Percentiles rank a stretch among this genome's conserved stretches.
These are phyloP conservation scores for Formica exsecta DNA, from an alignment of 1,140 invertebrate genomes.

Conservation along the genomic window DNA sequence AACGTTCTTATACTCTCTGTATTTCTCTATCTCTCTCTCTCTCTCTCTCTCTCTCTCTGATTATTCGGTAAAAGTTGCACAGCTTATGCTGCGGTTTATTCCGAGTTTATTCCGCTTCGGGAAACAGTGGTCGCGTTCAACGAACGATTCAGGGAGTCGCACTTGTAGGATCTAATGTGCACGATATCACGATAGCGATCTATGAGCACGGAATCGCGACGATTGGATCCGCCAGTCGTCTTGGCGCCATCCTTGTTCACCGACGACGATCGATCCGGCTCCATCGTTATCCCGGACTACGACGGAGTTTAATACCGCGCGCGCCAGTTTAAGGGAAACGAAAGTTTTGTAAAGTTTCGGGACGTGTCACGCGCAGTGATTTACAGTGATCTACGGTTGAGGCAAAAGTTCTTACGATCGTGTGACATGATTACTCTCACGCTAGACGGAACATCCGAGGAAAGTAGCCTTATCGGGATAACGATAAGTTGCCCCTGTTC, in stretches of 20 bases:
- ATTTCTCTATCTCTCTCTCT: too few species aligned
- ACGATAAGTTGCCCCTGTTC: constrained; percentile 48
- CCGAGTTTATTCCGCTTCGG: constrained; percentile 51
- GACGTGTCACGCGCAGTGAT: constrained; percentile 70
- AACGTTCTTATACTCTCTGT: constrained; percentile 17
- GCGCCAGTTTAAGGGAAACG: constrained; percentile 64
- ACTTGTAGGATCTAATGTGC: constrained; percentile 11
- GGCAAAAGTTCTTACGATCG: constrained; percentile 73
- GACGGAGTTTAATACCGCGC: constrained; percentile 64
- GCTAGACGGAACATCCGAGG: constrained; percentile 28
- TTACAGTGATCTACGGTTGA: constrained; percentile 69
- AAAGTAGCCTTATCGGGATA: constrained; percentile 59
- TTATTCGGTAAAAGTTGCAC: constrained; percentile 1
- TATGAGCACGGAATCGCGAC: neutral
- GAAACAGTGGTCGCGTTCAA: constrained; percentile 1
- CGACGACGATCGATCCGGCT: constrained; percentile 54
- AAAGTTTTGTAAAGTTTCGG: constrained; percentile 72
- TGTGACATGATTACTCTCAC: constrained; percentile 67
- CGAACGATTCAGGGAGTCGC: neutral
- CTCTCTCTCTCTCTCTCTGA: neutral
- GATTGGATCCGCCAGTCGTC: constrained; percentile 33
- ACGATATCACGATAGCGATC: constrained; percentile 49
- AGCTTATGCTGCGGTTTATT: constrained; percentile 56
- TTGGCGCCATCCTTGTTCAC: constrained; percentile 37
- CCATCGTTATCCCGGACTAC: constrained; percentile 58